Conservation (phyloP, 2,797 vertebrate species). For the Orestias chungarensis region DNA sequence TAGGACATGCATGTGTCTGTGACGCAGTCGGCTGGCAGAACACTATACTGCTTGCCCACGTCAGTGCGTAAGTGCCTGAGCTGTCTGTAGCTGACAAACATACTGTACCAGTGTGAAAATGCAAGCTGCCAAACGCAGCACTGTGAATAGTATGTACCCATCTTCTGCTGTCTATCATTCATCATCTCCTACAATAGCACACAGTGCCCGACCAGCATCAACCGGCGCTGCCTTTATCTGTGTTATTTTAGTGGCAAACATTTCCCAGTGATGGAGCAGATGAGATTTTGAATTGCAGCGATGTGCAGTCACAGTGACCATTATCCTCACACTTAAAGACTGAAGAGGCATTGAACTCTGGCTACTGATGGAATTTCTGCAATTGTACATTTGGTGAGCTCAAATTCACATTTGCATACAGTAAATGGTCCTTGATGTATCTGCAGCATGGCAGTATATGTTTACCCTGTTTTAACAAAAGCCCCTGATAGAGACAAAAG, state of each 20-base stretch:
- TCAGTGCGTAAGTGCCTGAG: conserved; percentile 74
- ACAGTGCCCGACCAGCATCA: conserved; percentile 39
- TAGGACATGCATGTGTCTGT: conserved; percentile 69
- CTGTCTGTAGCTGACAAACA: conserved; percentile 73
- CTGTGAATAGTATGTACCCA: conserved; percentile 65
- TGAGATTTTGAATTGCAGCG: conserved; percentile 73
- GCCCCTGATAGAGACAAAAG: conserved; percentile 49
- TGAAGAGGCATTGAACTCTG: conserved; percentile 80
- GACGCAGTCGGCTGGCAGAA: conserved; percentile 76
- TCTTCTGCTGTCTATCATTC: conserved; percentile 69
- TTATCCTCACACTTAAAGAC: conserved; percentile 79
- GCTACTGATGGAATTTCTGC: conserved; percentile 77
- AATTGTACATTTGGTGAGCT: conserved; percentile 71
- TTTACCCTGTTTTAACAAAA: conserved; percentile 35
- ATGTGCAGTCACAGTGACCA: conserved; percentile 76
- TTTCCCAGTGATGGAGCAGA: conserved; percentile 70
- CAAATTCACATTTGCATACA: conserved; percentile 76
- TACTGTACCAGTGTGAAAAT: conserved; percentile 71
- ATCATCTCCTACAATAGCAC: conserved; percentile 58
- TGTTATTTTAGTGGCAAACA: conserved; percentile 69
- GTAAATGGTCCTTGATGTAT: conserved; percentile 71
- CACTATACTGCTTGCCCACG: conserved; percentile 68
- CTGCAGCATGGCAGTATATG: conserved; percentile 47
- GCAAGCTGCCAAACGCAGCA: conserved; percentile 67
- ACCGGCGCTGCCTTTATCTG: conserved; percentile 41